A percentile compares a stretch with the other conserved stretches of the same genome.
These are phyloP conservation scores for Bufo gargarizans DNA, from an alignment of 2,113 vertebrate genomes.

Conservation along the genomic window DNA sequence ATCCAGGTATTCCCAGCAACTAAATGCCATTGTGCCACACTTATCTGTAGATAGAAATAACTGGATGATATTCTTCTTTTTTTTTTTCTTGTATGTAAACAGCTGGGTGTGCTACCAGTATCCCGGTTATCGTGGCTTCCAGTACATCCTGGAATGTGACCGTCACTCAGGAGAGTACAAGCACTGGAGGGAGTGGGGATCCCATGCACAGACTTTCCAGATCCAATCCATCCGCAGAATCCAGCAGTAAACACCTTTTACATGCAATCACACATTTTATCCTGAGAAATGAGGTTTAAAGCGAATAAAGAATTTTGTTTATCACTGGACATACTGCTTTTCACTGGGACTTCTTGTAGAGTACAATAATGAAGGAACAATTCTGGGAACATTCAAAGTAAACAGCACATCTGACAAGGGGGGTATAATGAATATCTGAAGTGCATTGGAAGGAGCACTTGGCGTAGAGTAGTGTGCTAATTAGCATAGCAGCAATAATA, in stretches of 20 bases:
- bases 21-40: neutral
- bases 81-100: conserved; percentile 20
- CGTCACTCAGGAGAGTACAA: conserved; percentile 88
- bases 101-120: conserved; percentile 95
- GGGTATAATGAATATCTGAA: neutral
- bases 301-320: conserved; percentile 53
- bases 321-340: conserved; percentile 3
- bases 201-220: conserved; percentile 89
- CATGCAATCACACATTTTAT: conserved; percentile 50
- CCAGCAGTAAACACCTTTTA: conserved; percentile 80
- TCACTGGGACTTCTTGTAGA: neutral
- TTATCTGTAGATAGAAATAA: neutral
- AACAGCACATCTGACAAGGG: neutral
- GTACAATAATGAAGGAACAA: neutral
- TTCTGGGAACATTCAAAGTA: neutral
- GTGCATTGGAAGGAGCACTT: neutral
- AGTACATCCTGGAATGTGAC: conserved; percentile 93
- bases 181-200: conserved; percentile 88
- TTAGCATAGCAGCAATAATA: neutral
- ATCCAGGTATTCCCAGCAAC: too few relatives aligned
- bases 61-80: neutral
- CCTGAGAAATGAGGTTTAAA: conserved; percentile 31
- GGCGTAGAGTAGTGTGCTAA: neutral
- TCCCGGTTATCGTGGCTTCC: conserved; percentile 91
- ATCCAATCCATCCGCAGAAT: conserved; percentile 92